Evolutionary conservation across 2,888 invertebrate genomes (phyloP), one percentile per base, ranked within the genome.

Genomic region (Liposcelis brunnea): DNA sequence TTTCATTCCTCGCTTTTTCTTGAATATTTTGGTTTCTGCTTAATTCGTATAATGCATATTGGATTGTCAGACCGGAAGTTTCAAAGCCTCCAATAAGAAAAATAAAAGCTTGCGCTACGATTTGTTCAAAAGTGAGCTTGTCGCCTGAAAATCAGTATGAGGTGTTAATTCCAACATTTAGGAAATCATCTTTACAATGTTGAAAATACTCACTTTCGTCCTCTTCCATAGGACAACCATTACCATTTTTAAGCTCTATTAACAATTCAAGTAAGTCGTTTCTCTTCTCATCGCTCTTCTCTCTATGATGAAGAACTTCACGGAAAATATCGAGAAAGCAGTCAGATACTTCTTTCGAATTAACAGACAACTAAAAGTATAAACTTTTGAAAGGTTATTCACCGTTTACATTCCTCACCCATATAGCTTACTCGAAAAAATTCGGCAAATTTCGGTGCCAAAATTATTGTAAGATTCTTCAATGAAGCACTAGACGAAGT

Each of bases 51-150:
- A 67, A 50, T 2, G 64, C 62, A 47, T 62, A 66, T 48, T 64
- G 63, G n/a, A 62, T 61, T 2, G 67, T 62, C 1, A 67, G 61
- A 2, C 69, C 62, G 1, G 68, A 67, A 0, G 69, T 68, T 52
- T 69, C 69, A 49, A 67, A 69, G 7, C 69, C 69, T 32, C 67
- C 70, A 42, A 65, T 46, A 49, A 62, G 65, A 51, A 67, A 66
- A 5, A 65, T 59, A 46, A 58, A 66, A 2, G 65, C 64, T 51
- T 67, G 67, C 1, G 68, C 66, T 0, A 63, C 64, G 5, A 67
- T 52, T 36, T 14, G 15, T 7, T 40, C 16, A 18, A 40, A 21
- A 6, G 16, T 6, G 3, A 40, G 16, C 19, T 14, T n/a, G 7
- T 40, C 19, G 8, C 37, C 37, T 36, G 8, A 7, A 36, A 36